These are phyloP conservation scores for Buphagus erythrorhynchus DNA, from an alignment of 2,797 vertebrate genomes.

Conservation along the genomic window DNA sequence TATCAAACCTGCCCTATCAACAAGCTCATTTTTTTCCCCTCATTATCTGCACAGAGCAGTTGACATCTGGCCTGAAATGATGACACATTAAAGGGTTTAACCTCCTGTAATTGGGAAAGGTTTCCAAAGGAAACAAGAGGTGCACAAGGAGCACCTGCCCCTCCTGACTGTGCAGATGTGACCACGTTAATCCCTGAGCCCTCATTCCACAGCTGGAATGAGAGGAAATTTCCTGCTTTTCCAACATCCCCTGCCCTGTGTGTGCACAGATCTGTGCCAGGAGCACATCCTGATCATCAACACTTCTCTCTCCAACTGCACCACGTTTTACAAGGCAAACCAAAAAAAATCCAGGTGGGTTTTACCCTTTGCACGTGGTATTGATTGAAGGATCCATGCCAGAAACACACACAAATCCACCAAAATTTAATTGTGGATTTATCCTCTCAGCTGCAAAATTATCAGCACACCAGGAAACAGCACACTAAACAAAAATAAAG, in stretches of 20 bases:
- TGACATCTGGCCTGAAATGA: background rate
- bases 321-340: background rate
- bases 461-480: background rate
- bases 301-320: background rate
- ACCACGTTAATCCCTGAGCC: background rate
- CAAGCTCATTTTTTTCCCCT: background rate
- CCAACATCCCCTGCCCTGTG: background rate
- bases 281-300: rapidly evolving
- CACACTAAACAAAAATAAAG: background rate
- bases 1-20: background rate
- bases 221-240: background rate
- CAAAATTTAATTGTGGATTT: background rate
- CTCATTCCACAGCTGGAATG: background rate
- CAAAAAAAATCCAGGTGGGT: rapidly evolving
- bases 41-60: background rate
- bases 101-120: background rate
- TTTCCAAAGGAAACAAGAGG: background rate
- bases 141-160: background rate
- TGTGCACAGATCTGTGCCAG: background rate
- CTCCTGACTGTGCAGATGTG: background rate
- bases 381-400: background rate
- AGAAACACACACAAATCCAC: background rate
- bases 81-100: background rate
- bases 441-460: background rate
- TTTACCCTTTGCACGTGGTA: rapidly evolving